Conservation (phyloP, 1,140 invertebrate species). For the Achroia grisella region DNA sequence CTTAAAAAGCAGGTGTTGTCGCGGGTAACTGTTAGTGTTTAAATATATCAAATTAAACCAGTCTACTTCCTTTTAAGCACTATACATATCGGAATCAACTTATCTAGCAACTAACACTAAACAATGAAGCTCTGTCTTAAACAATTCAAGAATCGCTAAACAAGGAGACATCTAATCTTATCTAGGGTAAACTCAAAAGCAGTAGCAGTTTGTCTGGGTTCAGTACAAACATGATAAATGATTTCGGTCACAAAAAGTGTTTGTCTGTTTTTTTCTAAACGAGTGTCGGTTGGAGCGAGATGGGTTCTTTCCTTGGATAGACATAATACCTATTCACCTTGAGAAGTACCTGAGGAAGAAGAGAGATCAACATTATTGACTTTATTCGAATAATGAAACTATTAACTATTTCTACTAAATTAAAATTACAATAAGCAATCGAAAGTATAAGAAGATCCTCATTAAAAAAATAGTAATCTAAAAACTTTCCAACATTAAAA, state of each 20-base stretch:
- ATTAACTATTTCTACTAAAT: not conserved
- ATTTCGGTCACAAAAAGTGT: constrained; percentile 66
- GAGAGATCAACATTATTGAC: constrained; percentile 38
- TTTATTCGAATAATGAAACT: not conserved
- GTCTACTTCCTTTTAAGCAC: constrained; percentile 31
- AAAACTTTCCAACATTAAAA: constrained; percentile 48
- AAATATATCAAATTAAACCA: not conserved
- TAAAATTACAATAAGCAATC: not conserved
- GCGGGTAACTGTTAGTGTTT: no score
- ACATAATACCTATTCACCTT: constrained; percentile 70
- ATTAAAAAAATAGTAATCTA: not conserved
- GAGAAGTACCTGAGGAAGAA: constrained; percentile 73
- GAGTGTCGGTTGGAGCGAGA: constrained; percentile 60
- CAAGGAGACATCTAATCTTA: constrained; percentile 60
- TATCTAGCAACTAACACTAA: constrained; percentile 32
- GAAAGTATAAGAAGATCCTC: not conserved
- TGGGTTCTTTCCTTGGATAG: constrained; percentile 55
- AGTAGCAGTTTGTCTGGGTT: constrained; percentile 71
- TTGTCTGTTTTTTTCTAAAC: constrained; percentile 58
- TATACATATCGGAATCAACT: constrained; percentile 26
- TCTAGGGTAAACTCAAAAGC: constrained; percentile 66
- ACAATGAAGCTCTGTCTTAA: constrained; percentile 66
- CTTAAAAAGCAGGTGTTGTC: no score
- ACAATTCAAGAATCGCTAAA: constrained; percentile 64
- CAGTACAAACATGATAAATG: constrained; percentile 71